phyloP scores from a whole-genome alignment of 2,888 invertebrate genomes.

The Aricia artaxerxes region DNA sequence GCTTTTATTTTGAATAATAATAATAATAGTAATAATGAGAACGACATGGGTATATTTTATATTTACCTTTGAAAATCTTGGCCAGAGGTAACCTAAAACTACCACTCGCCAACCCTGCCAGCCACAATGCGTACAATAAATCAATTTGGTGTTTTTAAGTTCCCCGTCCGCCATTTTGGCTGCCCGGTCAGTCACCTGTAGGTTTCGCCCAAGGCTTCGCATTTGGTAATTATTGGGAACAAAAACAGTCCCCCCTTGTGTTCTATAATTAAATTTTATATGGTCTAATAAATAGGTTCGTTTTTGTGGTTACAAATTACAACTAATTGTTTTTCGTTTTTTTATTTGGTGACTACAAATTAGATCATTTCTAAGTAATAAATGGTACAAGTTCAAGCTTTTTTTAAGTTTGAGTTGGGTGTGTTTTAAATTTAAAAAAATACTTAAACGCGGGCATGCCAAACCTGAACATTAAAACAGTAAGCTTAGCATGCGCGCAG shows the following conservation, averaged over 20 bases:
- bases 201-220: conserved; percentile 42
- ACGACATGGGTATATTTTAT: too few relatives aligned
- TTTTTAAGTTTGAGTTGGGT: too few relatives aligned
- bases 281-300: conserved; percentile 8
- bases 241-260: conserved; percentile 14
- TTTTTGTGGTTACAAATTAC: conserved; percentile 1
- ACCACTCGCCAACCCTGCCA: not conserved
- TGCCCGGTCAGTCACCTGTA: conserved; percentile 46
- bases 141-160: conserved; percentile 42
- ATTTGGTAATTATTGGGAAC: conserved; percentile 36
- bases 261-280: conserved; percentile 27
- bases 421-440: too few relatives aligned
- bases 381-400: not conserved
- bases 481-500: too few relatives aligned
- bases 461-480: too few relatives aligned
- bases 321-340: not conserved
- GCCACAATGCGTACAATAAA: conserved; percentile 40
- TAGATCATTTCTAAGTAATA: not conserved
- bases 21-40: too few relatives aligned
- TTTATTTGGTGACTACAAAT: not conserved
- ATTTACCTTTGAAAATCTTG: not conserved
- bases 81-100: not conserved
- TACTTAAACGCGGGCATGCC: too few relatives aligned
- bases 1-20: too few relatives aligned
- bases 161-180: conserved; percentile 50